phyloP scores from a whole-genome alignment of 2,888 invertebrate genomes.

The Noctua janthina region DNA sequence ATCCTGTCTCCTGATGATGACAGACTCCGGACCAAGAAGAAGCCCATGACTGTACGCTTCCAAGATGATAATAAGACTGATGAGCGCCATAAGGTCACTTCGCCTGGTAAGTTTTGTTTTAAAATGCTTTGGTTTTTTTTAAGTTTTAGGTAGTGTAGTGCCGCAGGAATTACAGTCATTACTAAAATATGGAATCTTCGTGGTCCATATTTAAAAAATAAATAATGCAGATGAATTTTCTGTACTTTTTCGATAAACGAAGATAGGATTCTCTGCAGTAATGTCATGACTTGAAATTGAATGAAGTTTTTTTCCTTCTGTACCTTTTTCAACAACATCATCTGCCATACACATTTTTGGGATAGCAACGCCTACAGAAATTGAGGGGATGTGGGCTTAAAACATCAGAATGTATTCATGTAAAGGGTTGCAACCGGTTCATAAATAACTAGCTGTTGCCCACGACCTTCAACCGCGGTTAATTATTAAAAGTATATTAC shows the following conservation, averaged over 20 bases:
- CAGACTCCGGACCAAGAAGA: constrained; percentile 84
- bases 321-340: neutral
- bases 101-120: constrained; percentile 80
- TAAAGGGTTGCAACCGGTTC: neutral
- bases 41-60: constrained; percentile 87
- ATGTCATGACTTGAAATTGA: neutral
- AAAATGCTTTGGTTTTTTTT: neutral
- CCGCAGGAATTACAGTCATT: neutral
- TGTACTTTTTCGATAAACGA: neutral
- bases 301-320: neutral
- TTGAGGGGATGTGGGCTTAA: neutral
- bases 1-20: constrained; percentile 87
- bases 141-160: neutral
- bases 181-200: neutral
- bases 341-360: neutral
- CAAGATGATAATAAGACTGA: constrained; percentile 86
- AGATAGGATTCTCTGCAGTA: neutral
- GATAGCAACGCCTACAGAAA: neutral
- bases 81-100: constrained; percentile 82
- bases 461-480: too few species aligned
- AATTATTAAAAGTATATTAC: too few species aligned
- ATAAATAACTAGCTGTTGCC: neutral
- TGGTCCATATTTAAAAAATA: neutral
- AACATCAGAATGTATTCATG: neutral
- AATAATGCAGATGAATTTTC: neutral